phyloP scores from a whole-genome alignment of 1,140 invertebrate species.

The Hyles euphorbiae region DNA sequence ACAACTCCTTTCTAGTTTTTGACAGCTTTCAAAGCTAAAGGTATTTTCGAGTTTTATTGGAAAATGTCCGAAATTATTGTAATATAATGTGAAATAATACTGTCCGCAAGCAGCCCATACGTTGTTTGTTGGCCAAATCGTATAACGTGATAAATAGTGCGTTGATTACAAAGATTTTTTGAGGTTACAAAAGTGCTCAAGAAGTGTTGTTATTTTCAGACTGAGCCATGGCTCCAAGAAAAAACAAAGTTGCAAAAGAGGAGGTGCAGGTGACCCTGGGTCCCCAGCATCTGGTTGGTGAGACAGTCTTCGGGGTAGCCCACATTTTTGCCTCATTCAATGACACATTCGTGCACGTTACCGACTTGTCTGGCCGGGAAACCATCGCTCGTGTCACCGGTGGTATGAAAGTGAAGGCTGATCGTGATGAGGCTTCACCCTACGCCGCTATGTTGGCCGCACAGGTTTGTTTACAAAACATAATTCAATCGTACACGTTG shows the following conservation, averaged over 20 bases:
- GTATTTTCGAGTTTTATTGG: slow-evolving; percentile 44
- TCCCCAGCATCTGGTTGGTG: slow-evolving; percentile 97
- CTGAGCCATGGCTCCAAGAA: slow-evolving; percentile 93
- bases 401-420: slow-evolving; percentile 99
- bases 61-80: slow-evolving; percentile 16
- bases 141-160: slow-evolving; percentile 11
- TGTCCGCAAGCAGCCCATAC: too few species aligned
- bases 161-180: slow-evolving; percentile 58
- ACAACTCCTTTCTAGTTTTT: slow-evolving; percentile 60
- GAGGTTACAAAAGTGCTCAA: slow-evolving; percentile 56
- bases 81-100: slow-evolving; percentile 12
- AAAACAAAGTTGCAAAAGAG: slow-evolving; percentile 97
- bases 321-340: slow-evolving; percentile 99
- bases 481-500: background rate
- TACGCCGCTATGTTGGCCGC: slow-evolving; percentile 99
- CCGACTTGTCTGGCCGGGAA: slow-evolving; percentile 98
- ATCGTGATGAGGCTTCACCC: slow-evolving; percentile 99
- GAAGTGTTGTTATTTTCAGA: slow-evolving; percentile 64
- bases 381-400: slow-evolving; percentile 99
- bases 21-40: slow-evolving; percentile 68
- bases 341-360: slow-evolving; percentile 99
- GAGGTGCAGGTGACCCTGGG: slow-evolving; percentile 97
- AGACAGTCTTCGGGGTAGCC: slow-evolving; percentile 98
- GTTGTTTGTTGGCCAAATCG: too few species aligned
- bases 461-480: slow-evolving; percentile 80